Evolutionary conservation across 2,888 invertebrate genomes (phyloP), one percentile per base, ranked within the genome.

Genomic region (Drepanosiphum platanoidis): DNA sequence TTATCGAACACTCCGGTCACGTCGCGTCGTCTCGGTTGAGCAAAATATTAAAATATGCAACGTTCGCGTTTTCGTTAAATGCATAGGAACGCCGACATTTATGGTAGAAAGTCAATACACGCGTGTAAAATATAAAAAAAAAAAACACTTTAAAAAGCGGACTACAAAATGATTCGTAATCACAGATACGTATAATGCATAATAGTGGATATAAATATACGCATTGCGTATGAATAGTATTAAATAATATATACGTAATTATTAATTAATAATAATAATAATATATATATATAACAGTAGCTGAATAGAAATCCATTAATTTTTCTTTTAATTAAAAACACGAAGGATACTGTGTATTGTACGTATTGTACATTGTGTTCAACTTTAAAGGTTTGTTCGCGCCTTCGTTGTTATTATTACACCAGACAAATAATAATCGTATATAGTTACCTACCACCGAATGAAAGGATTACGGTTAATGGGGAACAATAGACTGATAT

Each of bases 301-400:
- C 66, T 42, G 42, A 68, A 79, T 32, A 46, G 79, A 79, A 68
- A 79, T 79, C 66, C 32, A 68, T 68, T 79, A 34, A 79, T 68
- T 46, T 79, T 66, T 79, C 79, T 22, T 42, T 42, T 78, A 58
- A 79, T 79, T 79, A 79, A 68, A 66, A 79, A 68, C 15, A 9
- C 32, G 46, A 46, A 46, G 13, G 66, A 79, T 79, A 27, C 46
- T 39, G 11, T n/a, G 52, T 52, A 68, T 79, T 79, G 46, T 78
- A n/a, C n/a, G n/a, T n/a, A 27, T 68, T 39, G 11, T n/a, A 74
- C 32, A 68, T 79, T 79, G 46, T 78, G 42, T 68, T 79, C 11
- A 68, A 79, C 32, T 46, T 79, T 46, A 68, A 46, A 46, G 66
- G 79, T 46, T 79, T 46, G 42, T 30, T 1, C 74, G 42, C 77